Conservation (phyloP, 2,797 vertebrate genomes). For the Halcyon smyrnensis region DNA sequence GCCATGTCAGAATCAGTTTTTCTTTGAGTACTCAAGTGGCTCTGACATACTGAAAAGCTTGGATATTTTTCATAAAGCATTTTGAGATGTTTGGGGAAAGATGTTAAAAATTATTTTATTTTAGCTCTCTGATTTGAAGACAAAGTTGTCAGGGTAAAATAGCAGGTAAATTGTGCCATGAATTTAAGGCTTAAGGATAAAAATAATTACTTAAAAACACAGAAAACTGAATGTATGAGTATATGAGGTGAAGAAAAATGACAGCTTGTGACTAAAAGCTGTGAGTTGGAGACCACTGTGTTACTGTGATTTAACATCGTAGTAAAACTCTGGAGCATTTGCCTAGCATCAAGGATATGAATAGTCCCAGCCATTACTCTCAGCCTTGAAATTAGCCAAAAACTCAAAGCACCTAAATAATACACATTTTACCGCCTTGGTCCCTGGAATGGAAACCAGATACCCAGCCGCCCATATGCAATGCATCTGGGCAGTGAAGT, state of each 20-base stretch:
- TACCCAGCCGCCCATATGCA: conserved; percentile 42
- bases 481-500: conserved; percentile 10
- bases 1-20: neutral
- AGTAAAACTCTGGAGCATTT: conserved; percentile 18
- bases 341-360: neutral
- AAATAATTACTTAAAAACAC: neutral
- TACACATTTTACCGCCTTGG: neutral
- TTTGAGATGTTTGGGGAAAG: neutral
- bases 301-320: neutral
- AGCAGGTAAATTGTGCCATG: neutral
- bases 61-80: neutral
- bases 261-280: neutral
- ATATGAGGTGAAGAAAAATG: neutral
- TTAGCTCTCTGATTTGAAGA: neutral
- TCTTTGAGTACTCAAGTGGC: neutral
- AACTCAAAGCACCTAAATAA: conserved; percentile 26
- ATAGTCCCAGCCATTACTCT: neutral
- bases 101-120: neutral
- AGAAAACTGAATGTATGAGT: neutral
- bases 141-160: neutral
- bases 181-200: neutral
- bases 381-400: conserved; percentile 42
- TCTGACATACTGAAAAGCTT: neutral
- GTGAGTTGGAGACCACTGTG: neutral
- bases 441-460: conserved; percentile 37